Evolutionary conservation across 2,888 invertebrate species (phyloP).

Genomic region (Cybosia mesomella): DNA sequence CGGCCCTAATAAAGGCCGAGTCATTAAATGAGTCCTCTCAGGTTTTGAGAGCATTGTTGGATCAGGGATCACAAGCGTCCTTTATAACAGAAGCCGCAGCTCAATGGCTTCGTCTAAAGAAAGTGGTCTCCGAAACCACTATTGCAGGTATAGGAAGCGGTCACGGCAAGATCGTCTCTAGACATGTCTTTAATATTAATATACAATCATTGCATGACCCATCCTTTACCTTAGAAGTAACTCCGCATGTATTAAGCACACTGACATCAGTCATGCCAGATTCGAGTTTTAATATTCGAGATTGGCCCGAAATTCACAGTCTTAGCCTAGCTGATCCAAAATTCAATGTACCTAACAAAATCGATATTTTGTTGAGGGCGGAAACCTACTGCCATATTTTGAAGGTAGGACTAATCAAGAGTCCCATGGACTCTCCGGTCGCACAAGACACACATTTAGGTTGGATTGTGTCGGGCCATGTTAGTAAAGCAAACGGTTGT

Average conservation of each 20-base stretch:
- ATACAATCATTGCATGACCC: slow-evolving; percentile 10
- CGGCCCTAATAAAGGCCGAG: slow-evolving; percentile 13
- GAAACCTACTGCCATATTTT: slow-evolving; percentile 8
- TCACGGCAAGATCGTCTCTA: too few relatives aligned
- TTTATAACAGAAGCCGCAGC: neutral
- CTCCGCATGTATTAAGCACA: slow-evolving; percentile 12
- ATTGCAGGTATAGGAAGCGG: slow-evolving; percentile 1
- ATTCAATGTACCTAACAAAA: neutral
- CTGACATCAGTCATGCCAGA: slow-evolving; percentile 7
- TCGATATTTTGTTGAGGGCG: slow-evolving; percentile 8
- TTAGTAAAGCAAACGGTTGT: neutral
- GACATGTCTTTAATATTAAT: slow-evolving; percentile 9
- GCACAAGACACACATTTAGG: neutral
- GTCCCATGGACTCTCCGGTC: neutral
- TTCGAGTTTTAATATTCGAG: neutral
- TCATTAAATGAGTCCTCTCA: slow-evolving; percentile 10
- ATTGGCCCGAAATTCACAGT: slow-evolving; percentile 6
- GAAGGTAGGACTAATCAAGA: slow-evolving; percentile 3
- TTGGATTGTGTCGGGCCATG: slow-evolving; percentile 7
- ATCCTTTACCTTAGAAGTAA: slow-evolving; percentile 10
- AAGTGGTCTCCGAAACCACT: neutral
- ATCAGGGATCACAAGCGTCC: too few relatives aligned
- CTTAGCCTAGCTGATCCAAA: slow-evolving; percentile 10
- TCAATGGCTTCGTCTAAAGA: neutral
- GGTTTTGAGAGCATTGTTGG: too few relatives aligned